Evolutionary conservation across 2,888 invertebrate species (phyloP).

Genomic region (Lysandra bellargus): DNA sequence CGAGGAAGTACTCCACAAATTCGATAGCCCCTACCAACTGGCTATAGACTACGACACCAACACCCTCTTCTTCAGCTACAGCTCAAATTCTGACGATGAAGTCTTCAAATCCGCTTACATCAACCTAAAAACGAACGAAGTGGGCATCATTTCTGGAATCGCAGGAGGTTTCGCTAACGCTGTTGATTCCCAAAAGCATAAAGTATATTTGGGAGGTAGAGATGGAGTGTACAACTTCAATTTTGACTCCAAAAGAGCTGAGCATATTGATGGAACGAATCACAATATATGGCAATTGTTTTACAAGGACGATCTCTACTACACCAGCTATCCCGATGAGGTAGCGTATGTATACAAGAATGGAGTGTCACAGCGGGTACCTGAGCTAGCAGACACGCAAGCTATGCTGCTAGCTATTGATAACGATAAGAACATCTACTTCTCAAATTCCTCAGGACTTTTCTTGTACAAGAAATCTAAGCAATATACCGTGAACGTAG

Average conservation of each 20-base stretch:
- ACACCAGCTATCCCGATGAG: constrained; percentile 51
- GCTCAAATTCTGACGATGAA: constrained; percentile 38
- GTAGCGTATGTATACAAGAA: constrained; percentile 40
- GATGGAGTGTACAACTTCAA: constrained; percentile 58
- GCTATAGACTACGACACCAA: constrained; percentile 61
- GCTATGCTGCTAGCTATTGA: constrained; percentile 45
- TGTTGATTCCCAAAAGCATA: constrained; percentile 51
- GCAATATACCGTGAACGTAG: constrained; percentile 37
- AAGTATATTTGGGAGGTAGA: constrained; percentile 60
- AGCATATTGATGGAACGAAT: constrained; percentile 45
- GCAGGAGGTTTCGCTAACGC: constrained; percentile 58
- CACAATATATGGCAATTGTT: constrained; percentile 67
- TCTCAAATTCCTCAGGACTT: constrained; percentile 47
- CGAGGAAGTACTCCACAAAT: constrained; percentile 48
- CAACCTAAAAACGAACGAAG: constrained; percentile 55
- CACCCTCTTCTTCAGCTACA: constrained; percentile 60
- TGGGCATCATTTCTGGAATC: constrained; percentile 50
- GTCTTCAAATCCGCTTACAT: constrained; percentile 54
- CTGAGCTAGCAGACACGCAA: constrained; percentile 41
- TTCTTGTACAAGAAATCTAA: constrained; percentile 39
- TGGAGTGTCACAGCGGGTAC: constrained; percentile 38
- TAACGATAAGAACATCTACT: constrained; percentile 44
- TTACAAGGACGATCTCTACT: constrained; percentile 59
- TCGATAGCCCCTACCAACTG: constrained; percentile 59
- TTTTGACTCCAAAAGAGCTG: constrained; percentile 49